Base-by-base conservation (phyloP, 2,888 invertebrate species). In the Hyppa rectilinea region DNA sequence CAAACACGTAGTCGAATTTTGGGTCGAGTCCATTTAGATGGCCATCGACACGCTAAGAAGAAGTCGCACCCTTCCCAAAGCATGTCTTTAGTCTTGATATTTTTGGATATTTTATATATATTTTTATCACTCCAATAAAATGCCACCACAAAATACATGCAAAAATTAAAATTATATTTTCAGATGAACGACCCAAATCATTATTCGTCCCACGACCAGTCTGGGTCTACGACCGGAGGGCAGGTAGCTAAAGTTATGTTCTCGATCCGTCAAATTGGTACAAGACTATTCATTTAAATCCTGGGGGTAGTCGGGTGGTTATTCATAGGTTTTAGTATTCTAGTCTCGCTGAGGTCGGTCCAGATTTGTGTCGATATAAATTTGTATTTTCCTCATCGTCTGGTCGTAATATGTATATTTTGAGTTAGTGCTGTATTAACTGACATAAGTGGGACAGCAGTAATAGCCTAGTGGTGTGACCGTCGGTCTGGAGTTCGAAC, bases 241-340 rank as follows among this genome's bases (percentile, higher is more conserved):
- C 40, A 62, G 34, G 6, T 34, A 17, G 20, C 40, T 52, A 9
- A 36, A 71, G 40, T 59, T 55, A 62, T 67, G 61, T 47, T 67
- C 60, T 29, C 59, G 45, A 69, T 66, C 70, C 64, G 63, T 71
- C 67, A 75, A 80, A 82, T 80, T 82, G 77, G 71, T 82, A 79
- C 82, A 82, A 77, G 73, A 71, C 69, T 78, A 73, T 82, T 71
- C 71, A 80, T 82, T 82, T 80, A 76, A 79, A 65, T 59, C 64
- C 64, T 61, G 20, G 40, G 40, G 56, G 66, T 60, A 65, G 53
- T 14, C 12, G 43, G 47, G 29, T 12, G n/a, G 26, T 56, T 47
- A 60, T 68, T 70, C 59, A 78, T 64, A 58, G 38, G 47, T 63
- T 70, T 71, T 68, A 63, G 72, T 73, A 81, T 81, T 78, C 68